These are phyloP conservation scores for Corvus cornix DNA, from an alignment of 2,113 vertebrate species.

Conservation along the genomic window DNA sequence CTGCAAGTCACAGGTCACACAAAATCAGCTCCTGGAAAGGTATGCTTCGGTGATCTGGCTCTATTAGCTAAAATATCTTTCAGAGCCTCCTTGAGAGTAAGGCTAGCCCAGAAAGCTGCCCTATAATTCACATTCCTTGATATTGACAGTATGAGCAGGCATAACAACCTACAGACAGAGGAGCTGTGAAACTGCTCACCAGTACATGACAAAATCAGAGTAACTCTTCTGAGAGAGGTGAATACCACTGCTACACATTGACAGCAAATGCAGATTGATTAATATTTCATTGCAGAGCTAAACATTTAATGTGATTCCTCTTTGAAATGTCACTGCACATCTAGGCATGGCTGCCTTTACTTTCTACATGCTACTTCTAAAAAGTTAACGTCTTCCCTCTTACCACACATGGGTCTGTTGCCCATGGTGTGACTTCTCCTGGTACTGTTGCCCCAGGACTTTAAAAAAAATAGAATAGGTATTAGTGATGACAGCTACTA, in stretches of 20 bases:
- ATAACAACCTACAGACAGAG: neutral
- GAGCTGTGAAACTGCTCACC: neutral
- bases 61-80: neutral
- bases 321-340: neutral
- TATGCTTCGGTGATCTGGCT: neutral
- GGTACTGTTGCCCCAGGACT: neutral
- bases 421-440: accelerated
- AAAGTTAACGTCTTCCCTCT: neutral
- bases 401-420: neutral
- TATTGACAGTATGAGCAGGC: neutral
- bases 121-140: neutral
- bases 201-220: neutral
- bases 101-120: neutral
- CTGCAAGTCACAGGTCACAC: neutral
- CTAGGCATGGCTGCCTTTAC: neutral
- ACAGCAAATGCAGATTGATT: neutral
- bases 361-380: neutral
- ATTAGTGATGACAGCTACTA: neutral
- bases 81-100: neutral
- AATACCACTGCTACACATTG: neutral
- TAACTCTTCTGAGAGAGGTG: neutral
- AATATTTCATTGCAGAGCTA: neutral
- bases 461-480: neutral
- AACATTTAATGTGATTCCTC: neutral
- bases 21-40: conserved; percentile 1